phyloP scores from a whole-genome alignment of 2,113 vertebrate species.

The Pelecanus crispus region DNA sequence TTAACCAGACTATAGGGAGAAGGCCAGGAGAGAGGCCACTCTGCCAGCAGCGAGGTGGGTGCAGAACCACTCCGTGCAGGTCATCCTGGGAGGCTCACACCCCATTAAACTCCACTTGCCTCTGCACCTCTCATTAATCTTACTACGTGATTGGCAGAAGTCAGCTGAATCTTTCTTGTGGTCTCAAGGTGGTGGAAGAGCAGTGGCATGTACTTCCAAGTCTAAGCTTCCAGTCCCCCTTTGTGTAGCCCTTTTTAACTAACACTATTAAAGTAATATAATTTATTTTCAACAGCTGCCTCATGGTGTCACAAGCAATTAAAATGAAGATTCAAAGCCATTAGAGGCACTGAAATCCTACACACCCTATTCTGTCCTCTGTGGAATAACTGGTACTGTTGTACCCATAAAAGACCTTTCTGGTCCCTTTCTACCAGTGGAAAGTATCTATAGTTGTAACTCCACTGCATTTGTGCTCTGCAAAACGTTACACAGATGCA shows the following conservation, averaged over 20 bases:
- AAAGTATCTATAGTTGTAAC: neutral
- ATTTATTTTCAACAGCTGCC: neutral
- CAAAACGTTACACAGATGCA: neutral
- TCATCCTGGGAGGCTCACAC: neutral
- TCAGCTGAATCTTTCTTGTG: neutral
- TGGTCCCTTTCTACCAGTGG: neutral
- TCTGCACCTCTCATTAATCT: fast-evolving
- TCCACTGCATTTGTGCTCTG: neutral
- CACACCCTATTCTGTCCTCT: neutral
- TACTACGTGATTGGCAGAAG: neutral
- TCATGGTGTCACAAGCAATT: neutral
- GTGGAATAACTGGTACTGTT: neutral
- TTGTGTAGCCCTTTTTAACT: neutral
- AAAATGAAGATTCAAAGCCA: neutral
- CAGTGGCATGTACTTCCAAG: neutral
- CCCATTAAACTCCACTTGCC: neutral
- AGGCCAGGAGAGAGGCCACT: neutral
- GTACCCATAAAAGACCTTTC: neutral
- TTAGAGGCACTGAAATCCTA: neutral
- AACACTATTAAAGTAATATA: neutral
- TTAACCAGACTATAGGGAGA: neutral
- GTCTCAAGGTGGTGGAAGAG: neutral
- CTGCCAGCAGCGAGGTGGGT: neutral
- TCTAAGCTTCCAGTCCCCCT: neutral
- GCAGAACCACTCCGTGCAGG: fast-evolving